Conservation (phyloP, 2,113 vertebrate species). For the Pelodiscus sinensis region DNA sequence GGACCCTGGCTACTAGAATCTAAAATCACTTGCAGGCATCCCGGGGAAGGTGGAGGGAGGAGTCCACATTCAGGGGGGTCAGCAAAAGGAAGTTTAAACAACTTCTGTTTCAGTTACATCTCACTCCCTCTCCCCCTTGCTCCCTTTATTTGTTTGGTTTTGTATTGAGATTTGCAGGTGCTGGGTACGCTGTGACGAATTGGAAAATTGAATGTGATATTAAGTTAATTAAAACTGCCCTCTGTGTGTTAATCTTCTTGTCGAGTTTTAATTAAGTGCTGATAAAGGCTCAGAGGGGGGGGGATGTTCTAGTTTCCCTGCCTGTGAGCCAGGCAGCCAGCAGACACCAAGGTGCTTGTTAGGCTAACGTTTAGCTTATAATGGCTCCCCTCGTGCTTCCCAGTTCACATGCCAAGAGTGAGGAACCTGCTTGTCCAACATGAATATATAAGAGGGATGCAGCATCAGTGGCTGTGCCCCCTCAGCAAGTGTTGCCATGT, state of each 20-base stretch:
- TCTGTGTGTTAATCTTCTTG: slow-evolving; percentile 80
- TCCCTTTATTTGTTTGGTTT: slow-evolving; percentile 3
- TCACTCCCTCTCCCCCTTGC: neutral
- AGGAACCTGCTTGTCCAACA: accelerated
- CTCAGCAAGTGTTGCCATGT: accelerated
- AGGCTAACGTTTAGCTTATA: neutral
- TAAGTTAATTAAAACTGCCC: slow-evolving; percentile 81
- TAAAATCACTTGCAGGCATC: neutral
- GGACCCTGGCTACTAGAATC: neutral
- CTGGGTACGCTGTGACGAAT: slow-evolving; percentile 56
- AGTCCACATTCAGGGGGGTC: accelerated
- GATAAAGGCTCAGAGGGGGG: slow-evolving; percentile 64
- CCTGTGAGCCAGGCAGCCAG: neutral
- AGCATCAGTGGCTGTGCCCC: accelerated
- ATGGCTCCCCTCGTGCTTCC: neutral
- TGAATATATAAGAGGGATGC: neutral
- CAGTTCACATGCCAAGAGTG: neutral
- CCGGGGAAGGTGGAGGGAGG: accelerated
- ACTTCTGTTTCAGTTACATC: neutral
- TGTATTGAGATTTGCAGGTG: slow-evolving; percentile 57
- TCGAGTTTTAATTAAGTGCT: slow-evolving; percentile 82
- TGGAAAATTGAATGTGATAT: slow-evolving; percentile 70
- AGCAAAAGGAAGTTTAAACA: neutral
- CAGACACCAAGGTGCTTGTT: neutral
- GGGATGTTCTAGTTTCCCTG: slow-evolving; percentile 15